phyloP scores from a whole-genome alignment of 2,113 vertebrate species.

The Laticauda laticaudata region DNA sequence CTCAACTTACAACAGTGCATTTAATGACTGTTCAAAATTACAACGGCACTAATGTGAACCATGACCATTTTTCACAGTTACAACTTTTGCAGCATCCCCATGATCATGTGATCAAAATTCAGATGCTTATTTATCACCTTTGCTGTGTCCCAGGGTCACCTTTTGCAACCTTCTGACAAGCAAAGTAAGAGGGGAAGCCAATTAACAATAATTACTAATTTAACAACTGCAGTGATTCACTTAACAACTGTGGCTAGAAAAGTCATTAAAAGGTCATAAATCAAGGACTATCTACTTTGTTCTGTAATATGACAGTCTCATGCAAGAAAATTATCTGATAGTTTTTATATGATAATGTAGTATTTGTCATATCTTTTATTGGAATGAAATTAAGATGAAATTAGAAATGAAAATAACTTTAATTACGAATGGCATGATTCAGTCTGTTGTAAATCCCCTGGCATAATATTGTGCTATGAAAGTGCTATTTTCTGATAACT shows the following conservation, averaged over 20 bases:
- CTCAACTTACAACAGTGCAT: background rate
- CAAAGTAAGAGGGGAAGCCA: background rate
- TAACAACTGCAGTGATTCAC: background rate
- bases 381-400: slow-evolving; percentile 63
- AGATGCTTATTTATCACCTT: background rate
- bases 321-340: slow-evolving; percentile 46
- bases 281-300: background rate
- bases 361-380: slow-evolving; percentile 68
- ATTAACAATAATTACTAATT: background rate
- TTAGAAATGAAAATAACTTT: slow-evolving; percentile 71
- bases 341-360: slow-evolving; percentile 50
- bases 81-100: background rate
- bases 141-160: background rate
- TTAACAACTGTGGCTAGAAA: background rate
- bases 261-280: background rate
- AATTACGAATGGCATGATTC: slow-evolving; percentile 65
- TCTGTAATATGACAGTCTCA: slow-evolving; percentile 38
- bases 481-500: slow-evolving; percentile 72
- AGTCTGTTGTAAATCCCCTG: slow-evolving; percentile 67
- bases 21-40: background rate
- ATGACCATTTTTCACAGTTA: background rate
- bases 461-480: slow-evolving; percentile 72
- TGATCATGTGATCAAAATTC: background rate
- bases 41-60: background rate
- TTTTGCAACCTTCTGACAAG: background rate